These are phyloP conservation scores for Neoarius graeffei DNA, from an alignment of 2,113 vertebrate genomes.

Conservation along the genomic window DNA sequence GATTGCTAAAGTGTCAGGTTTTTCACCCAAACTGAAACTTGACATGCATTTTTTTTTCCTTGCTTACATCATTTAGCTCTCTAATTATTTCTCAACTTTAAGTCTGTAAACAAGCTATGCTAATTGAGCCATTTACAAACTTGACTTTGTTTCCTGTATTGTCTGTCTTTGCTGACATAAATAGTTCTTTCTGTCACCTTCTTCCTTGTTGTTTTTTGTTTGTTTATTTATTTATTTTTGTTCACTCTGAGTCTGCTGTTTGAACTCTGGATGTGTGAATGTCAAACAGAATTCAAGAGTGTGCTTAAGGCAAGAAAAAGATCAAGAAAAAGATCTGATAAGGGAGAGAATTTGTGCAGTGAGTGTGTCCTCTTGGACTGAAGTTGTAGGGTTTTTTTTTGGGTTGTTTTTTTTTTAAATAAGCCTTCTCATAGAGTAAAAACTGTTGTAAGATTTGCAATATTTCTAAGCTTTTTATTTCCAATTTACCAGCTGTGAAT, in stretches of 20 bases:
- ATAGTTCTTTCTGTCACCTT: neutral
- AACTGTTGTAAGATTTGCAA: neutral
- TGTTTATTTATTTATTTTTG: neutral
- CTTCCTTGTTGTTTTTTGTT: neutral
- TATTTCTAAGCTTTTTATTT: neutral
- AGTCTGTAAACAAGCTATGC: neutral
- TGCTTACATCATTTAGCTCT: neutral
- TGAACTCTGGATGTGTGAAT: neutral
- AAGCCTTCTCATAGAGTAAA: neutral
- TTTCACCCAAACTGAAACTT: neutral
- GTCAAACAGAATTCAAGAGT: slow-evolving; percentile 7
- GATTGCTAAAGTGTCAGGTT: neutral
- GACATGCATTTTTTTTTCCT: neutral
- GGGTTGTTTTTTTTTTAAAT: neutral
- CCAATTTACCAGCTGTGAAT: neutral
- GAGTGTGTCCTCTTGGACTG: neutral
- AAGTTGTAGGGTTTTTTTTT: neutral
- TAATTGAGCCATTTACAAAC: neutral
- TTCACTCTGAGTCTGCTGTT: neutral
- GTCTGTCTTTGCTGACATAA: neutral
- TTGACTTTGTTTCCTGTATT: neutral
- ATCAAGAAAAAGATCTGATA: neutral
- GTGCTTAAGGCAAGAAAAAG: neutral
- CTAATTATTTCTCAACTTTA: neutral
- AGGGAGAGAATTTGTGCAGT: neutral